Base-by-base conservation (phyloP, 92 coral and sea anemone genomes). In the Porites rus region DNA sequence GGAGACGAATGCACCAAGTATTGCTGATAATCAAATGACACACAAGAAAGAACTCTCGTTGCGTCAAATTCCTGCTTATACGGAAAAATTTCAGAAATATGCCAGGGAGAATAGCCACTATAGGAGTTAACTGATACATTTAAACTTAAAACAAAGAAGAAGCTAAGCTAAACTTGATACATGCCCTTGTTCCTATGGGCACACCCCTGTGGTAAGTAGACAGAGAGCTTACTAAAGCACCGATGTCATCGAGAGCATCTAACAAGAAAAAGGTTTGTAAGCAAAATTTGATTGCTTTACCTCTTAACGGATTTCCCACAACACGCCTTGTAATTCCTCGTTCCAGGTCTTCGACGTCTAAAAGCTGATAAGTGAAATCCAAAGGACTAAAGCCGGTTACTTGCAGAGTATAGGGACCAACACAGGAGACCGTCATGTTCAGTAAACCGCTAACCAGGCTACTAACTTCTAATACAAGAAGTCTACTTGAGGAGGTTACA, bases 281-380 rank as follows among this genome's bases (percentile, higher is more conserved):
- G 46, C 46, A 38, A 38, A 13, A 54, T 8, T 54, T 20, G 22
- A 21, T 21, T 62, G 19, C 5, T 62, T 16, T 62, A 62, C 95
- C 95, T 92, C 85, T 86, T 22, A 87, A 69, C 1, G 95, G 95
- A 80, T 92, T 86, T n/a, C 93, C 95, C 68, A 81, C 79, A 24
- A 90, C 90, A 0, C 81, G 75, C 43, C 69, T 77, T 1, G 81
- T 21, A 19, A 70, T 69, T 12, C 86, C 89, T 31, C 80, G 82
- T 51, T 71, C 76, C 51, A 58, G 24, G 54, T 82, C 81, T 24
- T 82, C 89, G 19, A 84, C 81, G 66, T 58, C 72, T 80, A 84
- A 77, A 19, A 89, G 87, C 73, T 89, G 89, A 86, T 89, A 89
- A 0, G 85, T 84, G 74, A 89, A 77, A 50, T 89, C 92, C 16